Evolutionary conservation across 2,113 vertebrate species (phyloP).

Genomic region (Zosterops hypoxanthus): DNA sequence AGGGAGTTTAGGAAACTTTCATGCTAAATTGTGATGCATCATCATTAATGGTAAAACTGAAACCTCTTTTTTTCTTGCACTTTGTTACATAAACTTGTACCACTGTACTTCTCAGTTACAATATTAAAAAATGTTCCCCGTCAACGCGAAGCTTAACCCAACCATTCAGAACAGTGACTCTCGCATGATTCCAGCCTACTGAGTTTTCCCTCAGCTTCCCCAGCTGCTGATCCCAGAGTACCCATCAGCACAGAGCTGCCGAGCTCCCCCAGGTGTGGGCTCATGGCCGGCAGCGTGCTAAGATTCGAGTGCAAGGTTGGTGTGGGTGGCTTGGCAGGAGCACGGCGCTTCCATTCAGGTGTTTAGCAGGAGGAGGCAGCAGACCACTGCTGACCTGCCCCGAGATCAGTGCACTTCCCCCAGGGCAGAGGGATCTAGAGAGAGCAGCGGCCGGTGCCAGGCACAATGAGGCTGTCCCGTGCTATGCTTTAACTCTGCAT

Average conservation of each 20-base stretch:
- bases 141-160: background rate
- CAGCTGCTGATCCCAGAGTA: background rate
- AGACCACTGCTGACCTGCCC: background rate
- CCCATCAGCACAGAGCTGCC: background rate
- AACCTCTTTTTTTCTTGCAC: background rate
- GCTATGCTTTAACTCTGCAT: background rate
- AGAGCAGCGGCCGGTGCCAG: background rate
- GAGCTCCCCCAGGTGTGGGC: background rate
- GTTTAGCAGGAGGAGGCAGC: background rate
- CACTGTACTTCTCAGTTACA: background rate
- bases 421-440: background rate
- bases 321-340: background rate
- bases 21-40: background rate
- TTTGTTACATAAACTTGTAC: background rate
- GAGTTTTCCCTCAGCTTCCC: background rate
- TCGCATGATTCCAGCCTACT: fast-evolving
- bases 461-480: fast-evolving
- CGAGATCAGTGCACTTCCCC: background rate
- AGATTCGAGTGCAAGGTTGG: background rate
- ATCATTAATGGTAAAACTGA: background rate
- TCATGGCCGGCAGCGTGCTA: background rate
- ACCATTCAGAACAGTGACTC: background rate
- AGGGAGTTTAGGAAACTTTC: background rate
- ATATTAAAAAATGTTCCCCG: background rate
- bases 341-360: fast-evolving